Percentiles rank a stretch among this genome's conserved stretches.
Evolutionary conservation across 1,140 invertebrate genomes (phyloP).

Genomic region (Uloborus diversus): DNA sequence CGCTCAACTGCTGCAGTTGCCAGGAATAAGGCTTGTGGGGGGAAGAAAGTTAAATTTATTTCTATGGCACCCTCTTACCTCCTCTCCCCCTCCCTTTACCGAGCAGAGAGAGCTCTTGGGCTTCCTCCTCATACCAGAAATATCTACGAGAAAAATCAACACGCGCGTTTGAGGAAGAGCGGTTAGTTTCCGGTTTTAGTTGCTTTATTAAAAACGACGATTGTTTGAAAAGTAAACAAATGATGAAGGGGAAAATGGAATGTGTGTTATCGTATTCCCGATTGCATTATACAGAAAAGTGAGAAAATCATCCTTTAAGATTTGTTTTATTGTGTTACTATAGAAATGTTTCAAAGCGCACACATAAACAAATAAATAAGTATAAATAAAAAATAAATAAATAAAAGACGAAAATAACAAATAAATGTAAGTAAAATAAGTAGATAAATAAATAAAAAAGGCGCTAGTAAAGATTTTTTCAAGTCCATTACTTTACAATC

Average conservation of each 20-base stretch:
- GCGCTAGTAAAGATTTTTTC: too few species aligned
- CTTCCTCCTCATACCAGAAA: conserved; percentile 5
- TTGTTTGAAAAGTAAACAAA: background rate
- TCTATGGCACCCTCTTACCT: background rate
- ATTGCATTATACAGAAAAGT: background rate
- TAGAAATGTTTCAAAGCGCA: background rate
- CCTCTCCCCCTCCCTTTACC: background rate
- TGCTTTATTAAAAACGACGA: background rate
- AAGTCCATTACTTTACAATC: too few species aligned
- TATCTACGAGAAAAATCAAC: conserved; percentile 24
- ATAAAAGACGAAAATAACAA: too few species aligned
- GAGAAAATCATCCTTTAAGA: background rate
- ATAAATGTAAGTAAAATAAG: too few species aligned
- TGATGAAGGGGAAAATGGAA: background rate
- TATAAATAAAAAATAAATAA: too few species aligned
- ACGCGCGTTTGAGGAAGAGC: too few species aligned
- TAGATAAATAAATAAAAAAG: too few species aligned
- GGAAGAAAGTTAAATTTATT: conserved; percentile 14
- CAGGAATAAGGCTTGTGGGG: conserved; percentile 18
- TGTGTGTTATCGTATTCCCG: background rate
- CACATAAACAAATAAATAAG: too few species aligned
- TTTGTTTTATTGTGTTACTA: background rate
- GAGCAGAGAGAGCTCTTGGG: background rate
- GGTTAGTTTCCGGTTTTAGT: too few species aligned
- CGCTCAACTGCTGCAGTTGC: conserved; percentile 17